Percentiles rank a stretch among this genome's conserved stretches.
Conservation (phyloP, 2,113 vertebrate species). For the Todiramphus chloris region DNA sequence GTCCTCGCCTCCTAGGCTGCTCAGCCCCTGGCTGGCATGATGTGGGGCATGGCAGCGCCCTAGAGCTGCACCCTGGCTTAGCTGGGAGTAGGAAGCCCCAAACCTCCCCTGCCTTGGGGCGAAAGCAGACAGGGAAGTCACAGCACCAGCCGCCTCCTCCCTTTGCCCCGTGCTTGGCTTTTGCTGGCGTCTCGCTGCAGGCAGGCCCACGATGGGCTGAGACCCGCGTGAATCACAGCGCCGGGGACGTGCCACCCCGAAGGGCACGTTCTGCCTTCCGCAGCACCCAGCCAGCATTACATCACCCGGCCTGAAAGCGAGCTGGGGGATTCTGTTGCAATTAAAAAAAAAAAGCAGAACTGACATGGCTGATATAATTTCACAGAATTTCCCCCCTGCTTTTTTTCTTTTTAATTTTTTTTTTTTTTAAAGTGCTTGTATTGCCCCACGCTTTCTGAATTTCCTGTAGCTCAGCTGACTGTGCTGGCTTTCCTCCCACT, state of each 20-base stretch:
- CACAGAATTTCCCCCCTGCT: background rate
- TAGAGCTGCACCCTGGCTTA: background rate
- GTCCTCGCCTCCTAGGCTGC: background rate
- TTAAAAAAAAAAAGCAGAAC: background rate
- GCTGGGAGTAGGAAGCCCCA: background rate
- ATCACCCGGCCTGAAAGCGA: fast-evolving
- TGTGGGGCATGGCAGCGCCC: background rate
- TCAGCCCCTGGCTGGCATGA: background rate
- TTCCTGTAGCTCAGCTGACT: background rate
- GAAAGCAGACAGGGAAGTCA: too few relatives aligned
- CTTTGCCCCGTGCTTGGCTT: background rate
- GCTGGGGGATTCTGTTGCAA: background rate
- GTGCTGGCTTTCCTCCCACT: background rate
- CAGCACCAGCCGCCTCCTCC: background rate
- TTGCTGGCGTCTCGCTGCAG: fast-evolving
- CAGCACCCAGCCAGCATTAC: fast-evolving
- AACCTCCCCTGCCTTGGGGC: background rate
- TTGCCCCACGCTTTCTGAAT: background rate
- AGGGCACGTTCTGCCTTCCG: fast-evolving
- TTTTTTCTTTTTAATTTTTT: too few relatives aligned
- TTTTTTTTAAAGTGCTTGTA: fast-evolving
- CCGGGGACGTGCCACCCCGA: background rate
- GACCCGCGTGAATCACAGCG: fast-evolving
- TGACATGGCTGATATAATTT: background rate
- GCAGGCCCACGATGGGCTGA: background rate